phyloP scores from a whole-genome alignment of 30 jellyfish, hydroid and myxozoan genomes.

The Cassiopea xamachana region DNA sequence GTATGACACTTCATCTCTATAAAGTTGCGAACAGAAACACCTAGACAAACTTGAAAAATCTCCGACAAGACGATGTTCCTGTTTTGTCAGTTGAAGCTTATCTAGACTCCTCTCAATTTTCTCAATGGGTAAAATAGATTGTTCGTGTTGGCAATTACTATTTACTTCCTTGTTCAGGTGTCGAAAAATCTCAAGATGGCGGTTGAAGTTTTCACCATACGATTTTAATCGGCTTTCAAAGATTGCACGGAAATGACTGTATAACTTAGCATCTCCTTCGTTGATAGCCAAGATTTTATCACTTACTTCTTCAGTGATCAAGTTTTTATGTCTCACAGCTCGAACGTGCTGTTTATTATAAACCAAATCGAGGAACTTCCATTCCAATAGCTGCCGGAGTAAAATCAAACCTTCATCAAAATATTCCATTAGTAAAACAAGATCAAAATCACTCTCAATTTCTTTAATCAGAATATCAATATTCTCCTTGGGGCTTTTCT shows the following conservation, averaged over 20 bases:
- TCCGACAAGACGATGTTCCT: slow-evolving; percentile 34
- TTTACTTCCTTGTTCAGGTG: slow-evolving; percentile 25
- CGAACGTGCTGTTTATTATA: slow-evolving; percentile 61
- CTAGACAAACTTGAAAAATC: slow-evolving; percentile 14
- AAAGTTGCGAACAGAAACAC: slow-evolving; percentile 75
- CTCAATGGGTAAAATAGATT: not conserved
- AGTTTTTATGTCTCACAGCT: slow-evolving; percentile 36
- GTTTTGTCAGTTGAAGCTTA: slow-evolving; percentile 3
- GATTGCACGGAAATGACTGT: slow-evolving; percentile 59
- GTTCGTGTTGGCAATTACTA: slow-evolving; percentile 19
- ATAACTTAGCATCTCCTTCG: slow-evolving; percentile 55
- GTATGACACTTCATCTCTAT: slow-evolving; percentile 65
- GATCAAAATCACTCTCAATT: slow-evolving; percentile 64
- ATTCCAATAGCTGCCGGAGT: slow-evolving; percentile 57
- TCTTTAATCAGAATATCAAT: slow-evolving; percentile 39
- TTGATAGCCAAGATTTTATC: slow-evolving; percentile 48
- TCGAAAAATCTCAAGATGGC: slow-evolving; percentile 67
- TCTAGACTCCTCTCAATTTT: slow-evolving; percentile 14
- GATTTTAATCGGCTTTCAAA: slow-evolving; percentile 22
- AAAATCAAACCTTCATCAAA: slow-evolving; percentile 81
- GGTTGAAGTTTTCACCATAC: slow-evolving; percentile 49
- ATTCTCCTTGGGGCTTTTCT: slow-evolving; percentile 1
- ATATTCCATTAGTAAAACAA: slow-evolving; percentile 77
- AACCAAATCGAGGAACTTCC: slow-evolving; percentile 80
- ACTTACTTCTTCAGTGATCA: slow-evolving; percentile 45